Base-by-base conservation (phyloP, 2,888 invertebrate genomes). In the Cryptus viduatorius region DNA sequence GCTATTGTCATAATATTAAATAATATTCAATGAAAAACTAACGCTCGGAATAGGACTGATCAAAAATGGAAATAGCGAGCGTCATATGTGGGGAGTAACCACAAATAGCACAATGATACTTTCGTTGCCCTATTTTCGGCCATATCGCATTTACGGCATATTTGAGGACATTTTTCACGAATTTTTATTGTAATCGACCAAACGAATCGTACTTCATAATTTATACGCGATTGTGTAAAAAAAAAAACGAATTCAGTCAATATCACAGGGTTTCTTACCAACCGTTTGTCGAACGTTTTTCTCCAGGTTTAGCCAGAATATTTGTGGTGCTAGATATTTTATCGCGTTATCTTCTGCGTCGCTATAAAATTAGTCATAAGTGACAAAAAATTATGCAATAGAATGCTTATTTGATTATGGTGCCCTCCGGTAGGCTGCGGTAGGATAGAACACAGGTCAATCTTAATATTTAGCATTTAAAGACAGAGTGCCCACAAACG, bases 291-390 rank as follows among this genome's bases (percentile, higher is more conserved):
- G 3, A 68, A n/a, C 46, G 48, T 46, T 29, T 48, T n/a, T 24
- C n/a, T 24, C 24, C 48, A 68, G 29, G 2, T 68, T 68, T 24
- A 48, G 12, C 46, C 48, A 68, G 67, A 48, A 68, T 68, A n/a
- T n/a, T 24, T 10, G 48, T 29, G 7, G 16, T 14, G 72, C 16
- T 56, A 56, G 8, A 53, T 53, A 37, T 37, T 72, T 53, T n/a
- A 7, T 37, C 31, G 72, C 53, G n/a, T 56, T 37, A 72, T 56
- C 16, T 1, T 37, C 37, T 56, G 56, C 37, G 72, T 56, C 72
- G 56, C 56, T 72, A 37, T 72, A 37, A 72, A 72, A 59, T 56
- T n/a, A 56, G 42, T 72, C 56, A 19, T 16, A 72, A 72, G 72
- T 56, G 56, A 44, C 37, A 16, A 37, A 56, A 72, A 56, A 37